These are phyloP conservation scores for Remorina albescens DNA, from an alignment of 2,797 vertebrate genomes.

Conservation along the genomic window DNA sequence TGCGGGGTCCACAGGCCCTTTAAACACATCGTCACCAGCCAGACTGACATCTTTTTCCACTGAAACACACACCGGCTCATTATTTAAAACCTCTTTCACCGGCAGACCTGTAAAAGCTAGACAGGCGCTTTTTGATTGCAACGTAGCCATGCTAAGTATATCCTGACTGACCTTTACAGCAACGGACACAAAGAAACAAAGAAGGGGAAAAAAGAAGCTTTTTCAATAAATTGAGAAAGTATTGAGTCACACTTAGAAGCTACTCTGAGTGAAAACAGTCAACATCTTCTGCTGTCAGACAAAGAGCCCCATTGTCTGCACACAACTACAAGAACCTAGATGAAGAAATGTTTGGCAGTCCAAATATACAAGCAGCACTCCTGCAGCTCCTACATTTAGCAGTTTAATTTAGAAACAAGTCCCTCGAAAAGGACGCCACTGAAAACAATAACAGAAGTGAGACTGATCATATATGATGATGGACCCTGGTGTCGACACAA, in stretches of 20 bases:
- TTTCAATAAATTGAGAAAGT: slow-evolving; percentile 54
- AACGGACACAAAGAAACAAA: slow-evolving; percentile 29
- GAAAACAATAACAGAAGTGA: slow-evolving; percentile 69
- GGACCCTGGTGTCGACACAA: slow-evolving; percentile 27
- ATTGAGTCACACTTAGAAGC: slow-evolving; percentile 62
- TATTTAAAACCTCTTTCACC: slow-evolving; percentile 58
- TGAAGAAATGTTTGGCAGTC: slow-evolving; percentile 70
- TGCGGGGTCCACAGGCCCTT: slow-evolving; percentile 56
- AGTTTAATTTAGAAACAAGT: slow-evolving; percentile 63
- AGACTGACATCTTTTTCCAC: slow-evolving; percentile 63
- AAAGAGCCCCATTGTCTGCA: slow-evolving; percentile 78
- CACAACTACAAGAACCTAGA: slow-evolving; percentile 65
- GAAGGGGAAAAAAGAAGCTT: slow-evolving; percentile 35
- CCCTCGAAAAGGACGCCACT: slow-evolving; percentile 55
- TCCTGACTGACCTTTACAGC: slow-evolving; percentile 58
- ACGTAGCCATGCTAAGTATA: slow-evolving; percentile 29
- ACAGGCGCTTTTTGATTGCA: slow-evolving; percentile 48
- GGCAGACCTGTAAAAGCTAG: slow-evolving; percentile 59
- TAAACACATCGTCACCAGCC: slow-evolving; percentile 66
- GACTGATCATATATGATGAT: slow-evolving; percentile 44
- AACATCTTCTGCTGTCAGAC: slow-evolving; percentile 68
- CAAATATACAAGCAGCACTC: slow-evolving; percentile 61
- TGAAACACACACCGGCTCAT: slow-evolving; percentile 60
- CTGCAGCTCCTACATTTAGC: slow-evolving; percentile 49
- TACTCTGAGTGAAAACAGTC: slow-evolving; percentile 67